Evolutionary conservation across 2,797 vertebrate genomes (phyloP), one percentile per base, ranked within the genome.

Genomic region (Peromyscus attwateri): DNA sequence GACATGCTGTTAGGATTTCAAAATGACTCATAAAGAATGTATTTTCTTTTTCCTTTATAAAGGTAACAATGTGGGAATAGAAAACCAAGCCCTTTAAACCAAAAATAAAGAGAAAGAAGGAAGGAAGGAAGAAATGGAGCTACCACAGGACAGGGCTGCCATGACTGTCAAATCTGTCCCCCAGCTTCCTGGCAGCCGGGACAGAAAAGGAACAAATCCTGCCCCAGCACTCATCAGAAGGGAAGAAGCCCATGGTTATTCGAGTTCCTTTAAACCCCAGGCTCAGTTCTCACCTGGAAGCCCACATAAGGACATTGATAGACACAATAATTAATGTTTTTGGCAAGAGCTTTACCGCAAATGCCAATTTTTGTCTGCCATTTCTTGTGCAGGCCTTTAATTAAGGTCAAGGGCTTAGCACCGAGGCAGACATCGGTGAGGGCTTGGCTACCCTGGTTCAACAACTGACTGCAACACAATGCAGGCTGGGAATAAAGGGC

Each of bases 351-450:
- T 94, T 97, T 81, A 76, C 70, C 89, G 76, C 96, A 96, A 89
- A 97, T 75, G 96, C 92, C 93, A 96, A 60, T 94, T 95, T 96
- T 95, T 96, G 91, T 79, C 95, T 95, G 88, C 85, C 85, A 81
- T 97, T 95, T 95, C 91, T 95, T 49, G 8, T 10, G 73, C 85
- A 94, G 91, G 55, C 75, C 92, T 96, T 97, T 97, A 92, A 95
- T 96, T 95, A 95, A 84, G 94, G 96, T 92, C 95, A 95, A 97
- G 77, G 46, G 91, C 66, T 97, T 97, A 70, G 81, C 82, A 57
- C 60, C 19, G 40, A 92, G 55, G 94, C 76, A 87, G 82, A 87
- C 89, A 52, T 64, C 79, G 37, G 70, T 46, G 84, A 87, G 57
- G 89, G 52, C 70, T 91, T 62, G 83, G 60, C 52, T 87, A 40